phyloP scores from a whole-genome alignment of 1,140 invertebrate species.

The Caenorhabditis remanei region DNA sequence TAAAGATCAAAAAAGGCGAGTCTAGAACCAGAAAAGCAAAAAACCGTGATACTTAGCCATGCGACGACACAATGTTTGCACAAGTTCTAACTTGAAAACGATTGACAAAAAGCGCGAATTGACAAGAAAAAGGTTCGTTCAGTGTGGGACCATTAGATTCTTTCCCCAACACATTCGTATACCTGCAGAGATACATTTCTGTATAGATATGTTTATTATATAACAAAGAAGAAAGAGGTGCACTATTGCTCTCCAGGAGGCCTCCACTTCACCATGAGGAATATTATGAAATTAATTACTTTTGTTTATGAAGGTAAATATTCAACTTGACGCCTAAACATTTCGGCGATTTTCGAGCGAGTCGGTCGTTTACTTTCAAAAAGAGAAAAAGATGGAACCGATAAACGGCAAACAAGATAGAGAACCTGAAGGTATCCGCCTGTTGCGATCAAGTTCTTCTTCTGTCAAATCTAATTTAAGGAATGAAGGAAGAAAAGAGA shows the following conservation, averaged over 20 bases:
- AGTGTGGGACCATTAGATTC: slow-evolving; percentile 19
- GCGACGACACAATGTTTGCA: neutral
- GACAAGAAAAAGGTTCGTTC: neutral
- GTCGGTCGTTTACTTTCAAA: neutral
- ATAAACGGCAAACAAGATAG: slow-evolving; percentile 52
- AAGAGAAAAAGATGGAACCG: slow-evolving; percentile 40
- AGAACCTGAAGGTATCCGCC: slow-evolving; percentile 47
- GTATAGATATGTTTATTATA: slow-evolving; percentile 6
- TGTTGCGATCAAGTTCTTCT: slow-evolving; percentile 44
- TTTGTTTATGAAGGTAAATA: slow-evolving; percentile 2
- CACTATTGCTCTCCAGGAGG: neutral
- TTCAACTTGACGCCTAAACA: slow-evolving; percentile 17
- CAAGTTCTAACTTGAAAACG: slow-evolving; percentile 23
- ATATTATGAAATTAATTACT: slow-evolving; percentile 25
- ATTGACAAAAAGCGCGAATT: neutral
- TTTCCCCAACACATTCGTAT: too few species aligned
- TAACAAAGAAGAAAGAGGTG: neutral
- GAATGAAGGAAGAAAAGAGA: slow-evolving; percentile 39
- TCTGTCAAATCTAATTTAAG: slow-evolving; percentile 50
- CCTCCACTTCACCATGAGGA: slow-evolving; percentile 16
- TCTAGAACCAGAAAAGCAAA: neutral
- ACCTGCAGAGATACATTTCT: neutral
- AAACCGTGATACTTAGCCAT: slow-evolving; percentile 6
- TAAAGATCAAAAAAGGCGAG: neutral
- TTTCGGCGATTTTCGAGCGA: neutral